Evolutionary conservation across 92 coral and sea anemone species (phyloP), one percentile per base, ranked within the genome.

Genomic region (Epizoanthus ramosus): DNA sequence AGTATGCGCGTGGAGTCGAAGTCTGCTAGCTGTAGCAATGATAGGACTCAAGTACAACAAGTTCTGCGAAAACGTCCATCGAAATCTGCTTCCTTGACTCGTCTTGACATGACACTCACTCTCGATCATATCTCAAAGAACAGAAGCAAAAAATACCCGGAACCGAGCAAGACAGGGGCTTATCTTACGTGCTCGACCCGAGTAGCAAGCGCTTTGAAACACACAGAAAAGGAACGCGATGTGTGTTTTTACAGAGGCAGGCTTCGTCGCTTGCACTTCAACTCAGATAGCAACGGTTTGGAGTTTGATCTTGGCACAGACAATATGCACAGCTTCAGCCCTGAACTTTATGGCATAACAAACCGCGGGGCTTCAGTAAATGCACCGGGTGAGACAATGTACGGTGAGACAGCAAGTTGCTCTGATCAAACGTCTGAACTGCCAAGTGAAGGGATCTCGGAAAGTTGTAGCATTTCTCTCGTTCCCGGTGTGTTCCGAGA

Each of bases 401-500:
- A 47, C 7, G 28, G 47, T 43, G 70, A 21, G 22, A 41, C 28
- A 8, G 0, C 7, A 57, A 61, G 68, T 13, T 6, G 64, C 12
- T 61, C 82, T 5, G 63, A 28, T 37, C 43, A 37, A 77, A 43
- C 68, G 16, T 75, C 81, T 58, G 69, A 75, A 31, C 68, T 59
- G 18, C 56, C 82, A 60, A 35, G 71, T 23, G 23, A 39, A 43
- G 71, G 28, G 60, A 12, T 19, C 24, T 77, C 95, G 7, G 93
- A 93, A 69, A 82, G 86, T 14, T 86, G 85, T 50, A 87, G 95
- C 50, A 82, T 93, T 57, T 93, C 98, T 6, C 83, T 93, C 3
- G 89, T 85, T 23, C 98, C 94, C 3, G 98, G 98, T 6, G 93
- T 91, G 13, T 93, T 91, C 57, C 74, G 84, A 15, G 85, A 92